Evolutionary conservation across 2,888 invertebrate species (phyloP).

Genomic region (Catocala fraxini): DNA sequence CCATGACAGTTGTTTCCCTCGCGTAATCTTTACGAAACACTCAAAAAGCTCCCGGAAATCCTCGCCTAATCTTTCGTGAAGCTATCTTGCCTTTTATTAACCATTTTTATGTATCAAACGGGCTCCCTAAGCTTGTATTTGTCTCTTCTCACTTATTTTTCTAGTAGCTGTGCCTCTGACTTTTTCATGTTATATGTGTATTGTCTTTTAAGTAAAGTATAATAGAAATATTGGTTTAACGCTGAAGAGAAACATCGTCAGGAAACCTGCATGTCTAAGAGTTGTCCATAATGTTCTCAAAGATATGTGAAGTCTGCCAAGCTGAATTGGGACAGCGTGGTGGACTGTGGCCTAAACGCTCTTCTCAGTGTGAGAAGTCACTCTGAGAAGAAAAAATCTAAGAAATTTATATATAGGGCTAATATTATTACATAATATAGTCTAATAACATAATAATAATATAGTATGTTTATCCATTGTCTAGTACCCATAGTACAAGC

Average conservation of each 20-base stretch:
- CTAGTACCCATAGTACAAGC: too few species aligned
- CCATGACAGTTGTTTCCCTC: conserved; percentile 2
- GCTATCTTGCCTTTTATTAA: conserved; percentile 29
- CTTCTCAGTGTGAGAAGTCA: neutral
- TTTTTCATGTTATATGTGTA: too few species aligned
- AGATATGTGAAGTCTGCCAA: too few species aligned
- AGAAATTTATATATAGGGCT: too few species aligned
- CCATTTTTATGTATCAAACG: conserved; percentile 23
- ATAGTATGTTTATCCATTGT: too few species aligned
- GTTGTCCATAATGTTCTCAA: too few species aligned
- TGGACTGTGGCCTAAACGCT: conserved; percentile 5
- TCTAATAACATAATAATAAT: too few species aligned
- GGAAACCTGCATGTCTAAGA: too few species aligned
- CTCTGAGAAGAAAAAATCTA: too few species aligned
- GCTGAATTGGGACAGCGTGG: neutral
- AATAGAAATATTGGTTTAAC: too few species aligned
- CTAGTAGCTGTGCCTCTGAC: conserved; percentile 8
- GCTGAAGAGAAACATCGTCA: too few species aligned
- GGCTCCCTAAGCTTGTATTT: conserved; percentile 14
- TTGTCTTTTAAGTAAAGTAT: neutral
- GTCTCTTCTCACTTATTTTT: neutral
- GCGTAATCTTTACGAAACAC: conserved; percentile 24
- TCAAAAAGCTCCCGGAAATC: conserved; percentile 32
- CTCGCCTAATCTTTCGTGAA: conserved; percentile 25
- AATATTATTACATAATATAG: neutral